Conservation (phyloP, 2,797 vertebrate species). For the Chromobotia macracanthus region DNA sequence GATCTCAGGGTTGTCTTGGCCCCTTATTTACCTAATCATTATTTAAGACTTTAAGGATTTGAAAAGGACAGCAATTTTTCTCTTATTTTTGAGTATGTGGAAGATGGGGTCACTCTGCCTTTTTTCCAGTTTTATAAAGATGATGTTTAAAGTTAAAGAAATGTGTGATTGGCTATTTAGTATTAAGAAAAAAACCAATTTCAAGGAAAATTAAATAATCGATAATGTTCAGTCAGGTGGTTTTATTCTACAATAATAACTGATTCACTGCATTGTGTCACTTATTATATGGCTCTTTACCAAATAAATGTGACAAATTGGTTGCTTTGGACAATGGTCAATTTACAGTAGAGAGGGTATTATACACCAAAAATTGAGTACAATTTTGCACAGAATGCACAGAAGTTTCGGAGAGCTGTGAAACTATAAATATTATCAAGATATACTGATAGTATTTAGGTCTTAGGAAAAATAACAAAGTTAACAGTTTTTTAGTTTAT, state of each 20-base stretch:
- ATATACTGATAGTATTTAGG: too few relatives aligned
- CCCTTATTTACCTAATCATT: constrained; percentile 30
- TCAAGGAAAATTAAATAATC: too few relatives aligned
- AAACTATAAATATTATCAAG: too few relatives aligned
- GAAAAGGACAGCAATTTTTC: constrained; percentile 29
- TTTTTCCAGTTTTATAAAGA: not conserved
- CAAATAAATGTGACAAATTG: not conserved
- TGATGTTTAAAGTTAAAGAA: not conserved
- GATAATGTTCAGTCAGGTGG: too few relatives aligned
- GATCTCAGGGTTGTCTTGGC: constrained; percentile 27
- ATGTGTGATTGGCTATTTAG: too few relatives aligned
- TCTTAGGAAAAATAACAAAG: too few relatives aligned
- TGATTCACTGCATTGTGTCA: not conserved
- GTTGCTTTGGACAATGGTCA: not conserved
- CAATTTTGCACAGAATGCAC: too few relatives aligned
- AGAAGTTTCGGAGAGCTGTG: too few relatives aligned
- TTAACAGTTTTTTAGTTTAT: too few relatives aligned
- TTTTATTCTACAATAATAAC: not conserved
- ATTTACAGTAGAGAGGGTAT: not conserved
- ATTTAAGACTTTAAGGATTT: not conserved
- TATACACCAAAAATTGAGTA: too few relatives aligned
- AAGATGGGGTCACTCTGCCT: not conserved
- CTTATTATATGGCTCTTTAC: not conserved
- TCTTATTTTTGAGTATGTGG: constrained; percentile 9
- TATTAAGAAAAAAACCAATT: too few relatives aligned